Percentiles rank a stretch among this genome's conserved stretches.
Evolutionary conservation across 2,113 vertebrate species (phyloP).

Genomic region (Pseudopipra pipra): DNA sequence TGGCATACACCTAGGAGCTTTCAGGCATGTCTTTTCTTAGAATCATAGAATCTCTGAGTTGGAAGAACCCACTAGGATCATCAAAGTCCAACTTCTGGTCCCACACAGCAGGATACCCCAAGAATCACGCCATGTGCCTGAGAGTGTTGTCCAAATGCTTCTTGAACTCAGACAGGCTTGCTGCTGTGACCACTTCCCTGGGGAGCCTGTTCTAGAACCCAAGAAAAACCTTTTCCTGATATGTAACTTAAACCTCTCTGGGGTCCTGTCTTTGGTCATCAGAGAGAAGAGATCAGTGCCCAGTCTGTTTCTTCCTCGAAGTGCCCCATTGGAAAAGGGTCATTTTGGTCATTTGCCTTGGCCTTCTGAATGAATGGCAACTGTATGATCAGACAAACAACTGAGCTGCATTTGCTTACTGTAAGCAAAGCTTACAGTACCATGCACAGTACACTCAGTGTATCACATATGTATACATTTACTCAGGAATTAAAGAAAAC

Average conservation of each 20-base stretch:
- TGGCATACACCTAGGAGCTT: background rate
- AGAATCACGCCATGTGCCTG: background rate
- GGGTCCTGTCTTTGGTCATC: background rate
- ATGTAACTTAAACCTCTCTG: background rate
- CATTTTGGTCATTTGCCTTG: background rate
- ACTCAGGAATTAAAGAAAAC: constrained; percentile 7
- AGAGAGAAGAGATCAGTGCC: background rate
- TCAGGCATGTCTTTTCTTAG: background rate
- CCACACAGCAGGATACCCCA: background rate
- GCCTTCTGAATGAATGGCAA: background rate
- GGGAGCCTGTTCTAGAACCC: no score
- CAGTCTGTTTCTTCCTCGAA: background rate
- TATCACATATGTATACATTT: background rate
- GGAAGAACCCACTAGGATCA: background rate
- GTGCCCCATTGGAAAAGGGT: background rate
- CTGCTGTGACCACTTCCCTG: background rate
- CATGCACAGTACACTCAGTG: background rate
- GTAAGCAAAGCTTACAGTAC: background rate
- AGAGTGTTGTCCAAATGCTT: accelerated
- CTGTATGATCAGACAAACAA: background rate
- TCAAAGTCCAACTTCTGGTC: background rate
- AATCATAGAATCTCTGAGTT: background rate
- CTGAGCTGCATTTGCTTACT: background rate
- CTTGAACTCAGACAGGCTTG: background rate
- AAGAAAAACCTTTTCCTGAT: background rate